Percentiles rank a stretch among this genome's conserved stretches.
Evolutionary conservation across 64 coral and sea anemone genomes (phyloP).

Genomic region (Montipora foliosa): DNA sequence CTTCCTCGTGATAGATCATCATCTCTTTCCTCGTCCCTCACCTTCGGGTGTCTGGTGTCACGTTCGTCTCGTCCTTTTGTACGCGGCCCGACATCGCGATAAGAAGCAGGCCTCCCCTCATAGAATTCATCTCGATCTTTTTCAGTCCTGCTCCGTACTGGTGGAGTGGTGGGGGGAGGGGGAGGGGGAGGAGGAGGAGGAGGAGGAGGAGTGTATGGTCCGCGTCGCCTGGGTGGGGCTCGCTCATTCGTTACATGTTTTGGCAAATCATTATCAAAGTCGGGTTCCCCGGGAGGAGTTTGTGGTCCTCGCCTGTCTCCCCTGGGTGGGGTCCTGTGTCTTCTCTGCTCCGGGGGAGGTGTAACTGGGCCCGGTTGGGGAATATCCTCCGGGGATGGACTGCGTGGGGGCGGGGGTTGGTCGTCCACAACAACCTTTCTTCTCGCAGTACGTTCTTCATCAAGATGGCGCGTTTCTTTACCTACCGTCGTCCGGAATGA

Average conservation of each 20-base stretch:
- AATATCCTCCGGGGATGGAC: constrained; percentile 55
- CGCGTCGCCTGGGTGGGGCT: not conserved
- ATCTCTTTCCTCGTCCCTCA: constrained; percentile 15
- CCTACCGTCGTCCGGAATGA: not conserved
- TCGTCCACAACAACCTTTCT: constrained; percentile 6
- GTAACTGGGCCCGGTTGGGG: constrained; percentile 9
- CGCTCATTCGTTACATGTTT: constrained; percentile 8
- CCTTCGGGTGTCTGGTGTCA: not conserved
- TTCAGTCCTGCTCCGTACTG: not conserved
- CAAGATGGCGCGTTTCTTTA: constrained; percentile 28
- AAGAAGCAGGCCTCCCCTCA: not conserved
- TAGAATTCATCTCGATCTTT: constrained; percentile 34
- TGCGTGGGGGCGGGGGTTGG: constrained; percentile 16
- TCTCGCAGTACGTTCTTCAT: constrained; percentile 35
- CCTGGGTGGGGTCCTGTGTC: constrained; percentile 14
- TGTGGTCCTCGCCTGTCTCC: constrained; percentile 40
- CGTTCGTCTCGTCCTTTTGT: constrained; percentile 15
- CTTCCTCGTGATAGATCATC: constrained; percentile 42
- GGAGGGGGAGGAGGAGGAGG: not conserved
- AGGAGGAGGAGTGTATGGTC: constrained; percentile 6
- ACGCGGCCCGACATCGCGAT: constrained; percentile 7
- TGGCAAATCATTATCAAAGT: not conserved
- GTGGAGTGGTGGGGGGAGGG: not conserved
- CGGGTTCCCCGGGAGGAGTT: constrained; percentile 51
- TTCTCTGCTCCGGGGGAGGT: constrained; percentile 29